A percentile compares a stretch with the other conserved stretches of the same genome.
Conservation (phyloP, 1,140 invertebrate species). For the Drosophila subpulchrella region DNA sequence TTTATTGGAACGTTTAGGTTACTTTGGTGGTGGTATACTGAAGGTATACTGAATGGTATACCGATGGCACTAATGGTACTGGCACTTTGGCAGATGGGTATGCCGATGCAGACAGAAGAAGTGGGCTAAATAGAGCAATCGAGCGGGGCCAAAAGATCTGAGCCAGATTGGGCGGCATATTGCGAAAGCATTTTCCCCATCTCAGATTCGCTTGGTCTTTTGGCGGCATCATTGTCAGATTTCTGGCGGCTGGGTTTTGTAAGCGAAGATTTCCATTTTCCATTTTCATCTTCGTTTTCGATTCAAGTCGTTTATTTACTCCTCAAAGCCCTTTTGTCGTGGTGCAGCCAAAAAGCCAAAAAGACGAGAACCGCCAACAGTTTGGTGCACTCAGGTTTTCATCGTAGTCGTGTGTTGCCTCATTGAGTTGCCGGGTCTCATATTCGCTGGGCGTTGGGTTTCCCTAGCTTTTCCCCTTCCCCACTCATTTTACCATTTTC, state of each 20-base stretch:
- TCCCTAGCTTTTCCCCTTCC: neutral
- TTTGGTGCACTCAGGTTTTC: constrained; percentile 21
- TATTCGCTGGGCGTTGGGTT: constrained; percentile 45
- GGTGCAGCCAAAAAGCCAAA: constrained; percentile 17
- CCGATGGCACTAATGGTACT: too few relatives aligned
- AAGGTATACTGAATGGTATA: neutral
- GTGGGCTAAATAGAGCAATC: constrained; percentile 76
- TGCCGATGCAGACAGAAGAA: constrained; percentile 14
- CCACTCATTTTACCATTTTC: constrained; percentile 23
- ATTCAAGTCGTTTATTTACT: constrained; percentile 76
- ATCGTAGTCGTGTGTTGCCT: constrained; percentile 62
- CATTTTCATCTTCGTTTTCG: constrained; percentile 61
- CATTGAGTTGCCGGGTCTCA: constrained; percentile 75
- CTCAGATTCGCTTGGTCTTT: constrained; percentile 38
- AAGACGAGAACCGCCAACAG: constrained; percentile 38
- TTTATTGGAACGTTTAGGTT: constrained; percentile 65
- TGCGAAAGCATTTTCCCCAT: constrained; percentile 69
- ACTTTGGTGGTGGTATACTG: too few relatives aligned
- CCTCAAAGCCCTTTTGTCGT: constrained; percentile 74
- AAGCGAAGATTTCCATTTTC: constrained; percentile 70
- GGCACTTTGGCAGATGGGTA: neutral
- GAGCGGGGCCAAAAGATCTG: constrained; percentile 51
- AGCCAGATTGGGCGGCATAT: constrained; percentile 58
- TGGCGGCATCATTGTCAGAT: constrained; percentile 65
- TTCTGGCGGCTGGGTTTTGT: constrained; percentile 69